Evolutionary conservation across 2,888 invertebrate genomes (phyloP), one percentile per base, ranked within the genome.

Genomic region (Erannis defoliaria): DNA sequence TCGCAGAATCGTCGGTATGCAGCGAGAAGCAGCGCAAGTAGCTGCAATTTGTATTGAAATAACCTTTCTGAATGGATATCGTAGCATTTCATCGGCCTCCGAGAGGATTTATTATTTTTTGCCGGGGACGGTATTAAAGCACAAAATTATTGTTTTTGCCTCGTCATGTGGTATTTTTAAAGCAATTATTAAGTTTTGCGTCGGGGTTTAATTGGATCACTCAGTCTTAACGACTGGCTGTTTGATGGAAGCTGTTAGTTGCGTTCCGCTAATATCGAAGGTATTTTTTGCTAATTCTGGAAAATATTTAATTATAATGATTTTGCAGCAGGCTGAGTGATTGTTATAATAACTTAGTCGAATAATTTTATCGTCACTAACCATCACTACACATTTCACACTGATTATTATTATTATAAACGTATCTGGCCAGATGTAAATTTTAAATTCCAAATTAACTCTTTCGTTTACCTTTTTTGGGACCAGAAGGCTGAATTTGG

Each of bases 111-210:
- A 90, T 93, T 90, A 90, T 93, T 91, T 91, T 90, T 91, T 90
- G 85, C 88, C 76, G 75, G 76, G 82, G 76, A 78, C 78, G 71
- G 86, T 85, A 85, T 90, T 89, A 86, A 90, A 89, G 88, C 83
- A 87, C 88, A 79, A 85, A 92, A 93, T 93, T 90, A 93, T 93
- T 92, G 92, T 93, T 91, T 93, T 93, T 93, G 88, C 90, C 88
- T 86, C 84, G 81, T 81, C 86, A 78, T 74, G 78, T 78, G 91
- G 91, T 87, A 93, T 93, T 91, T 89, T 89, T 83, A 84, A 88
- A 84, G 90, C 88, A 92, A 93, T 93, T 92, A 91, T 89, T 89
- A 88, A 89, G 88, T 87, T 88, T 86, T 81, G 84, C 86, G 83
- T 73, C 81, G 82, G 75, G 79, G 84, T 90, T 91, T 91, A 92